Evolutionary conservation across 2,888 invertebrate species (phyloP), one percentile per base, ranked within the genome.

Genomic region (Papilio protenor): DNA sequence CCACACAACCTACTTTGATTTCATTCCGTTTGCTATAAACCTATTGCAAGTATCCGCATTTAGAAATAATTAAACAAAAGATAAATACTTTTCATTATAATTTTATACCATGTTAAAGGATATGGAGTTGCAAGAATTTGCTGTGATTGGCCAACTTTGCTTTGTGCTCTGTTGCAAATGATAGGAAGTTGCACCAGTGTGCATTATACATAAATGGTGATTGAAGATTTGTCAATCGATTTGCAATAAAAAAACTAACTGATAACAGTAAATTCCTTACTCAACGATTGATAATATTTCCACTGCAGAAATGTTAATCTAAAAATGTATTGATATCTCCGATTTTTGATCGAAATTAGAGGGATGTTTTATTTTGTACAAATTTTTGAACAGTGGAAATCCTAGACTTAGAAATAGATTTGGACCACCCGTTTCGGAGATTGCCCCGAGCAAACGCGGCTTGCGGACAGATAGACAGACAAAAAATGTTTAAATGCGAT

Each of bases 21-120:
- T 16, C 33, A 2, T 64, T 69, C 4, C 16, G 57, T 57, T 45
- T 55, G 21, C 21, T 70, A 57, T 27, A 70, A 21, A 66, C 64
- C 4, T n/a, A 45, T 75, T 69, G 69, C 57, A 47, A 47, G 45
- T 69, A 70, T 70, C 75, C 75, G 75, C 23, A 69, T 10, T 66
- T 8, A 33, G 12, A 66, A 75, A 66, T 10, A 55, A 55, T 21
- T 69, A 52, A 75, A 66, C 52, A 66, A 66, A 64, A 66, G 74
- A 74, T 64, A 49, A 75, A 33, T 33, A 55, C 8, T 33, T 75
- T 14, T 61, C 40, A 75, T 55, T 75, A 40, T 14, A 66, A 66
- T 66, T 64, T 75, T 16, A 18, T 55, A 69, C 23, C 40, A 66
- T 66, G 40, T 66, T 66, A 52, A 64, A 21, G 75, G 75, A 75